These are phyloP conservation scores for Tricholauxania praeusta DNA, from an alignment of 2,888 invertebrate species.

Conservation along the genomic window DNA sequence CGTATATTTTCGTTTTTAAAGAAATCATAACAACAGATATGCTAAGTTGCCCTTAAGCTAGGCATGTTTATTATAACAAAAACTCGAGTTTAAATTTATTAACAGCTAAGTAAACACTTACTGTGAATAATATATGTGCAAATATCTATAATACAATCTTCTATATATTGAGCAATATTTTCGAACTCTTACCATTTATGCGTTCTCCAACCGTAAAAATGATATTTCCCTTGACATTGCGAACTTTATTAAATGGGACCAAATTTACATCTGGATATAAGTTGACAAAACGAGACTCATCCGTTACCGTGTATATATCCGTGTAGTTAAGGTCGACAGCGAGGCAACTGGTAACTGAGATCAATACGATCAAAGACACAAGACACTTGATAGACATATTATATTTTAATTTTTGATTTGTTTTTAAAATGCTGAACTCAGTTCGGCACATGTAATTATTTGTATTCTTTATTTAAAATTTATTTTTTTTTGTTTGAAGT, in stretches of 20 bases:
- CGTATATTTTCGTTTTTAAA: no score
- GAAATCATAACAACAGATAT: no score
- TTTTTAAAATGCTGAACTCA: not conserved
- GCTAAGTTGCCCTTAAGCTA: no score
- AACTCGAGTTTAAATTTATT: no score
- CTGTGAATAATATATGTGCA: no score
- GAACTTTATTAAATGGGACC: conserved; percentile 52
- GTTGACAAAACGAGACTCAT: conserved; percentile 52
- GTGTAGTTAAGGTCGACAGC: conserved; percentile 55
- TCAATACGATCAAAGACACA: conserved; percentile 28
- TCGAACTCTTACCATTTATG: conserved; percentile 54
- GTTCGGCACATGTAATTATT: not conserved
- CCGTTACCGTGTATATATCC: conserved; percentile 55
- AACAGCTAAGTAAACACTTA: no score
- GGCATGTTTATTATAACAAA: no score
- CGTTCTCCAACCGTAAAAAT: conserved; percentile 58
- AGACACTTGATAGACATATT: conserved; percentile 17
- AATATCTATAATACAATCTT: no score
- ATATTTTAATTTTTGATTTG: conserved; percentile 2
- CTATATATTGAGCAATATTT: no score
- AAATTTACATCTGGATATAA: conserved; percentile 50
- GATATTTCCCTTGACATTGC: conserved; percentile 61
- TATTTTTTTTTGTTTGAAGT: conserved; percentile 13
- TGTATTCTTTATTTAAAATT: not conserved
- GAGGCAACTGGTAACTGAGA: conserved; percentile 30